These are phyloP conservation scores for Columba guinea DNA, from an alignment of 2,797 vertebrate species.

Conservation along the genomic window DNA sequence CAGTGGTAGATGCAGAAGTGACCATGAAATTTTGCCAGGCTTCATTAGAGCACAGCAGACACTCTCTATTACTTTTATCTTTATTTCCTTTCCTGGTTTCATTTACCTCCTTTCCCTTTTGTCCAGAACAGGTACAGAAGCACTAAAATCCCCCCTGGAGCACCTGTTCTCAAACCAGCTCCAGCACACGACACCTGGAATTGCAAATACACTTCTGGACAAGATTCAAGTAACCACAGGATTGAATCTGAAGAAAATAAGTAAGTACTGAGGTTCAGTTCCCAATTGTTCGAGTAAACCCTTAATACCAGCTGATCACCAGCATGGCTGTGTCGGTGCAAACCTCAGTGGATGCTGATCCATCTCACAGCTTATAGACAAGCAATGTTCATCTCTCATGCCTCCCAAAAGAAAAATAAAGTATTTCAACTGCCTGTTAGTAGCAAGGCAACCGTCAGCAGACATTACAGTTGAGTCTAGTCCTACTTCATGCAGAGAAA, in stretches of 20 bases:
- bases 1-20: not conserved
- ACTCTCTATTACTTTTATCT: not conserved
- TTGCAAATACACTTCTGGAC: not conserved
- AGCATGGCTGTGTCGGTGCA: not conserved
- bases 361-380: not conserved
- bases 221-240: not conserved
- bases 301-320: not conserved
- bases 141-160: not conserved
- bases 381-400: not conserved
- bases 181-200: not conserved
- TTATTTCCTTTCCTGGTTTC: not conserved
- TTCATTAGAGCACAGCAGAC: not conserved
- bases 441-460: not conserved
- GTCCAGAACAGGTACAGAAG: not conserved
- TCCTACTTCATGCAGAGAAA: not conserved
- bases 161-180: not conserved
- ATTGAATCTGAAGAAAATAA: not conserved
- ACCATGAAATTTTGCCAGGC: not conserved
- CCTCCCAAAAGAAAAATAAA: not conserved
- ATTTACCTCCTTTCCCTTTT: not conserved
- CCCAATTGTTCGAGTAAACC: not conserved
- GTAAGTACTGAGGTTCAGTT: not conserved
- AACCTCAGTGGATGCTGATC: not conserved
- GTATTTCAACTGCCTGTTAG: not conserved
- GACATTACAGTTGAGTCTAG: not conserved